Base-by-base conservation (phyloP, 2,797 vertebrate species). In the Galagoides demidoff region DNA sequence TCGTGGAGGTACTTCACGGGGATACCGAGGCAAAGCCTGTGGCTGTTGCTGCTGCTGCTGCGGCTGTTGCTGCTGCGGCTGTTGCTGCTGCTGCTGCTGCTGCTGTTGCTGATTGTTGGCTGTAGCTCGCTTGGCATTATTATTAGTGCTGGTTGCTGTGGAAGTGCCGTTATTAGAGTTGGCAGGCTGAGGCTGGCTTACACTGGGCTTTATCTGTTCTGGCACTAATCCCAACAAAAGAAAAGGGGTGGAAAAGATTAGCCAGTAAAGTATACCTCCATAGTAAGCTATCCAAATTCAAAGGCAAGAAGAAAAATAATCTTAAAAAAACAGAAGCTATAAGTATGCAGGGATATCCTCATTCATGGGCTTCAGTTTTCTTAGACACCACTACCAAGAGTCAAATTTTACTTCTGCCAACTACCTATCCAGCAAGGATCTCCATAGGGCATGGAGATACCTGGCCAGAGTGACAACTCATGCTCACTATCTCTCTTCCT, bases 61-160 rank as follows among this genome's bases (percentile, higher is more conserved):
- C 98, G 97, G 91, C 3, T 13, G 97, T 12, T 31, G 98, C 97
- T 25, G 95, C 14, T n/a, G 96, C 5, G 20, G 95, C 16, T 23
- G 95, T 2, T 63, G 98, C 98, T 49, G 96, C 1, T 11, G 95
- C 1, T 55, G 85, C 17, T 85, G 92, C 7, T 71, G 98, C 96
- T 39, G 96, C 8, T 64, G 97, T 66, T 95, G 97, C 82, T 96
- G 98, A 97, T 88, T 98, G 98, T 88, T 98, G 98, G 98, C 99
- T 99, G 99, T 97, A 98, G 99, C 99, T 98, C 99, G 98, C 99
- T 99, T 99, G 99, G 99, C 99, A 99, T 99, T 98, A 99, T 99
- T 99, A 98, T 99, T 97, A 99, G 99, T 99, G 98, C 99, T 99
- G 99, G 99, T 98, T 98, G 98, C 98, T 98, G 98, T 95, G 97